Percentiles rank a stretch among this genome's conserved stretches.
These are phyloP conservation scores for Gymnothorax javanicus DNA, from an alignment of 2,797 vertebrate genomes.

Conservation along the genomic window DNA sequence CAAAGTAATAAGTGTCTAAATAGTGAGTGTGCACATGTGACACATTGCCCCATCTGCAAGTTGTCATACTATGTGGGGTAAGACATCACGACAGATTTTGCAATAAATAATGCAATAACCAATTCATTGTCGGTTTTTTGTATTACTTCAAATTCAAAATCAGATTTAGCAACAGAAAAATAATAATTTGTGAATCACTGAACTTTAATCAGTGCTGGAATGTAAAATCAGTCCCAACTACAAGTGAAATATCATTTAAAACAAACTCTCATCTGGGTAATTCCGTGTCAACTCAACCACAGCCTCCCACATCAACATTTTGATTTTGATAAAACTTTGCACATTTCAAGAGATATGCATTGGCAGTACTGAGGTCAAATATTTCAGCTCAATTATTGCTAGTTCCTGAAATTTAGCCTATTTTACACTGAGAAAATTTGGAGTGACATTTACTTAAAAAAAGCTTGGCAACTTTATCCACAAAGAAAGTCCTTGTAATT, in stretches of 20 bases:
- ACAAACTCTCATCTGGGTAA: slow-evolving; percentile 1
- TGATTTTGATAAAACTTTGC: too few relatives aligned
- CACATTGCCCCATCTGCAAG: slow-evolving; percentile 20
- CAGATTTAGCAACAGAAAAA: background rate
- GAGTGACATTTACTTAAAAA: too few relatives aligned
- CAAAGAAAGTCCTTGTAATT: too few relatives aligned
- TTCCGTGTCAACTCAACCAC: too few relatives aligned
- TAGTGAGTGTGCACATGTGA: slow-evolving; percentile 20
- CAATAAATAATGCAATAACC: background rate
- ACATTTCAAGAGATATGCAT: too few relatives aligned
- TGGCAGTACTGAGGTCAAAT: too few relatives aligned
- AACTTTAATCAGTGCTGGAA: background rate
- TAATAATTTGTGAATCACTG: background rate
- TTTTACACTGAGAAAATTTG: too few relatives aligned
- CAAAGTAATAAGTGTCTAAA: background rate
- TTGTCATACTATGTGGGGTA: slow-evolving; percentile 9
- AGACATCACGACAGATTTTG: slow-evolving; percentile 10
- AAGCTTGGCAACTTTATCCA: too few relatives aligned
- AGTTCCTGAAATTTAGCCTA: too few relatives aligned
- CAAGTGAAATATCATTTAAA: background rate
- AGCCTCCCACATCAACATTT: too few relatives aligned
- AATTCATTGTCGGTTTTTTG: background rate
- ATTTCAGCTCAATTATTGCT: too few relatives aligned
- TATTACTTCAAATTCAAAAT: slow-evolving; percentile 1
- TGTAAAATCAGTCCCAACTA: background rate